A percentile compares a stretch with the other conserved stretches of the same genome.
Conservation (phyloP, 1,140 invertebrate genomes). For the Hyphantria cunea region DNA sequence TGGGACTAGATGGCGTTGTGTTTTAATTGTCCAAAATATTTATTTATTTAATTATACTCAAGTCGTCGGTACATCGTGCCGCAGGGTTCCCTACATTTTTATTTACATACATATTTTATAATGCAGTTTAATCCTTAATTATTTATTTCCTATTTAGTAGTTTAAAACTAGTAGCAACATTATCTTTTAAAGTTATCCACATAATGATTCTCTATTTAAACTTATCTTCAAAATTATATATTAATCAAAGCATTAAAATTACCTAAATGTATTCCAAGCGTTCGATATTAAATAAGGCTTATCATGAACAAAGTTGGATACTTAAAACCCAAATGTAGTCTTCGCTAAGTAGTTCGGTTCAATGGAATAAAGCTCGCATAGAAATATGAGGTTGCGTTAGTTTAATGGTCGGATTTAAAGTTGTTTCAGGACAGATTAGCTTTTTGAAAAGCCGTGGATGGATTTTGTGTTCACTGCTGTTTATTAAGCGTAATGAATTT, state of each 20-base stretch:
- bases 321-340: constrained; percentile 14
- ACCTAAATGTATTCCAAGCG: background rate
- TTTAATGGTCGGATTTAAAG: constrained; percentile 1
- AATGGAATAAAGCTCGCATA: constrained; percentile 7
- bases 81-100: too few relatives aligned
- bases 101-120: too few relatives aligned
- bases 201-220: background rate
- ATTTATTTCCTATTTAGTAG: too few relatives aligned
- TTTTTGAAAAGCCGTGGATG: constrained; percentile 8
- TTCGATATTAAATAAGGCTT: constrained; percentile 24
- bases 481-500: background rate
- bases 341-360: constrained; percentile 13
- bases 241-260: background rate
- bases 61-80: too few relatives aligned
- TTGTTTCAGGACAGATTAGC: constrained; percentile 4
- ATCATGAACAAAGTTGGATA: constrained; percentile 17
- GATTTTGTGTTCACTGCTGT: background rate
- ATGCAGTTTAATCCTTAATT: too few relatives aligned
- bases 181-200: background rate
- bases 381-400: constrained; percentile 18
- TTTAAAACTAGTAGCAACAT: too few relatives aligned
- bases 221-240: background rate
- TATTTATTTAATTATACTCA: too few relatives aligned
- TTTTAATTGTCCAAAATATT: too few relatives aligned
- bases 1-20: too few relatives aligned